Conservation (phyloP, 2,797 vertebrate genomes). For the Ceyx erithaca region DNA sequence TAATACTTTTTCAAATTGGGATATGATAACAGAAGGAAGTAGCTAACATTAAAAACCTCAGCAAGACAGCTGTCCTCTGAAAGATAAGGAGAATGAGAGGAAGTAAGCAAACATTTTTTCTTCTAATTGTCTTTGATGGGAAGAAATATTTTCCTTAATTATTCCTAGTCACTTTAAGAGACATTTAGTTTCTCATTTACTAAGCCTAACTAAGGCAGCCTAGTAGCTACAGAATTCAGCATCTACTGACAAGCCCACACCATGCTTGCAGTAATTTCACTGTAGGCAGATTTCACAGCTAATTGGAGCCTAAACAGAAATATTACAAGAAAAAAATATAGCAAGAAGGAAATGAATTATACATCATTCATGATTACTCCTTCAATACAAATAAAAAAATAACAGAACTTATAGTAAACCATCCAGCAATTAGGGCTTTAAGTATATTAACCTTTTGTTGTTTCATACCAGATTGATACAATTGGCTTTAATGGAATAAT, state of each 20-base stretch:
- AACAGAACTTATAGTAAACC: not conserved
- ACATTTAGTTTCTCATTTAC: slow-evolving; percentile 49
- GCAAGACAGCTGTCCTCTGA: slow-evolving; percentile 11
- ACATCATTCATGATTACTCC: not conserved
- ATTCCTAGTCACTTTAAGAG: slow-evolving; percentile 53
- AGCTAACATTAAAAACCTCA: not conserved
- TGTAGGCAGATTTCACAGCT: slow-evolving; percentile 50
- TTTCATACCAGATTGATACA: not conserved
- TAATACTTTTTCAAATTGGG: not conserved
- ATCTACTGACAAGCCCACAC: not conserved
- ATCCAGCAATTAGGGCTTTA: not conserved
- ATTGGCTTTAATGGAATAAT: not conserved
- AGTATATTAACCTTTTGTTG: not conserved
- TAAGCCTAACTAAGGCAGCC: slow-evolving; percentile 29
- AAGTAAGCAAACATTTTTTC: slow-evolving; percentile 32
- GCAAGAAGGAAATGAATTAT: not conserved
- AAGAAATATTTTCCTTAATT: slow-evolving; percentile 69
- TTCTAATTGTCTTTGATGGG: slow-evolving; percentile 62
- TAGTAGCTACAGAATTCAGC: slow-evolving; percentile 25
- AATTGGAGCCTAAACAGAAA: slow-evolving; percentile 35
- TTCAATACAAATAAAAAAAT: slow-evolving; percentile 12
- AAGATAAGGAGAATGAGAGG: not conserved
- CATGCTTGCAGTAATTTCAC: not conserved
- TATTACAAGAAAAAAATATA: slow-evolving; percentile 34
- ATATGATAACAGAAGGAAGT: not conserved